phyloP scores from a whole-genome alignment of 1,140 invertebrate species.

The Bombus confusus region DNA sequence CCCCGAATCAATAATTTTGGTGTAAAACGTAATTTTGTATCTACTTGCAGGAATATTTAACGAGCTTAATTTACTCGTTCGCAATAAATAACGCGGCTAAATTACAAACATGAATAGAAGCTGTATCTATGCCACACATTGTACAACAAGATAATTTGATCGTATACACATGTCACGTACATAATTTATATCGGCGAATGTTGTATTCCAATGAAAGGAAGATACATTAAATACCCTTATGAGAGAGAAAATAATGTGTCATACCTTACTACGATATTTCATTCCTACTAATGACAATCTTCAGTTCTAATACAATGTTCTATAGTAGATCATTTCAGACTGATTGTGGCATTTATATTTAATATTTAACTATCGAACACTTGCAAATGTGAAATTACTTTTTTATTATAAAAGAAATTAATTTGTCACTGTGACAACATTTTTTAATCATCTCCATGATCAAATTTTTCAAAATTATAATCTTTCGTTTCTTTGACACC shows the following conservation, averaged over 20 bases:
- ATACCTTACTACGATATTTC: too few species aligned
- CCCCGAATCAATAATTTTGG: background rate
- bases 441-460: background rate
- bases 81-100: background rate
- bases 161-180: background rate
- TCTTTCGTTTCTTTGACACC: too few species aligned
- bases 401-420: too few species aligned
- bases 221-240: background rate
- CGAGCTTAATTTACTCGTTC: background rate
- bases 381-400: too few species aligned
- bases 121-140: background rate
- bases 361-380: too few species aligned
- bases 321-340: too few species aligned
- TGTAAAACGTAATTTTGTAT: background rate
- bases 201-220: background rate
- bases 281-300: too few species aligned
- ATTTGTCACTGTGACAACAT: background rate
- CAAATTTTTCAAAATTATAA: background rate
- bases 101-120: background rate
- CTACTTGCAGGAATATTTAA: background rate
- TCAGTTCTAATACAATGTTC: too few species aligned
- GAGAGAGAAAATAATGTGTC: too few species aligned
- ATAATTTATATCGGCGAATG: background rate
- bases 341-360: too few species aligned
- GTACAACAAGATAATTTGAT: background rate